phyloP scores from a whole-genome alignment of 1,140 invertebrate species.

The Apis mellifera region DNA sequence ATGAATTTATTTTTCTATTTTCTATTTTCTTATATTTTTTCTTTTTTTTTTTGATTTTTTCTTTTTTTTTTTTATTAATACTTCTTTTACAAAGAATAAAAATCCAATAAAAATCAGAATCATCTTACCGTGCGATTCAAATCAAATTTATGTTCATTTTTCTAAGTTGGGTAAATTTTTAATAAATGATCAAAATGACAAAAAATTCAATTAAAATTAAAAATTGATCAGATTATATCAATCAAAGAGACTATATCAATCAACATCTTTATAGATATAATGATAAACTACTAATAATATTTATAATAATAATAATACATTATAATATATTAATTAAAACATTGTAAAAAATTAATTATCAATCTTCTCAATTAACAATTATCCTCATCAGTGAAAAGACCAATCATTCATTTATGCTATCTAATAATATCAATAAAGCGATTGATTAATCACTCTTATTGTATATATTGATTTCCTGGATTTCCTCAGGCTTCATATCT shows the following conservation, averaged over 20 bases:
- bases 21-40: too few relatives aligned
- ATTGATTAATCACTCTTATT: constrained; percentile 72
- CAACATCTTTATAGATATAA: constrained; percentile 1
- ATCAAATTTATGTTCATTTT: not conserved
- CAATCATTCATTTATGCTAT: not conserved
- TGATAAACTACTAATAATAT: not conserved
- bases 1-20: too few relatives aligned
- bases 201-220: too few relatives aligned
- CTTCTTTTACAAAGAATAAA: too few relatives aligned
- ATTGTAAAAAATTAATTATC: constrained; percentile 30
- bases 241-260: constrained; percentile 11
- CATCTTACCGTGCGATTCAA: not conserved
- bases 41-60: too few relatives aligned
- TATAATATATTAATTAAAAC: constrained; percentile 49
- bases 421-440: not conserved
- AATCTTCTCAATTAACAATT: not conserved
- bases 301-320: constrained; percentile 3
- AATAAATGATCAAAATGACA: too few relatives aligned
- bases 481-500: constrained; percentile 83
- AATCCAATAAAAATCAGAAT: too few relatives aligned
- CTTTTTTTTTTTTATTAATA: too few relatives aligned
- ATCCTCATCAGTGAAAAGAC: too few relatives aligned
- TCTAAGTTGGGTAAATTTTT: too few relatives aligned
- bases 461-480: constrained; percentile 74
- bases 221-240: not conserved